Evolutionary conservation across 2,888 invertebrate species (phyloP), one percentile per base, ranked within the genome.

Genomic region (Tetramorium bicarinatum): DNA sequence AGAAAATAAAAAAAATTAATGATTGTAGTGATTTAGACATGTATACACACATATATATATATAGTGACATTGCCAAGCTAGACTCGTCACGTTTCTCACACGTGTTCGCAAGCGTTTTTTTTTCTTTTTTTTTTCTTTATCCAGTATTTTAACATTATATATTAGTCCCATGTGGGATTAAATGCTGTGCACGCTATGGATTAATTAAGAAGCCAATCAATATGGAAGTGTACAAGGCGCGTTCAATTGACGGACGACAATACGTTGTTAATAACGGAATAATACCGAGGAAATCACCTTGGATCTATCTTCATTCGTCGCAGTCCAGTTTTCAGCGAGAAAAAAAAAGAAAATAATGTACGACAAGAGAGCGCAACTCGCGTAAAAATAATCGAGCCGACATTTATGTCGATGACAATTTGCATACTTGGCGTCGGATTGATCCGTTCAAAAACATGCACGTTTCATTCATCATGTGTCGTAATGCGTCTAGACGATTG

Each of bases 191-290:
- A 84, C 82, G 89, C 82, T 72, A 83, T n/a, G 15, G 72, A 81
- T 89, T 87, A 83, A 77, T 85, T 84, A 82, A 87, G 82, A 75
- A 84, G 77, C 47, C 84, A 83, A 88, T 85, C 85, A 77, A 71
- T 83, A 74, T 59, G 44, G 3, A 74, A 61, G 11, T 64, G 67
- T 72, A 29, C 41, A 61, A 76, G n/a, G 64, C 56, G 52, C 25
- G 38, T 83, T 74, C 71, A 52, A 29, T 81, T 47, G 29, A 18
- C 47, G 29, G 21, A 34, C 21, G 49, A 29, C 47, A 21, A 62
- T 71, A 49, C 11, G 13, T 47, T 25, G 61, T 44, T 66, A 67
- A 76, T 62, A 29, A 82, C 29, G 85, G 86, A 89, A 89, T 87
- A 84, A 87, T 82, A 89, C 85, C 9, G 34, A 38, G 54, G 62